Conservation (phyloP, 2,113 vertebrate genomes). For the Corythornis vintsioides region DNA sequence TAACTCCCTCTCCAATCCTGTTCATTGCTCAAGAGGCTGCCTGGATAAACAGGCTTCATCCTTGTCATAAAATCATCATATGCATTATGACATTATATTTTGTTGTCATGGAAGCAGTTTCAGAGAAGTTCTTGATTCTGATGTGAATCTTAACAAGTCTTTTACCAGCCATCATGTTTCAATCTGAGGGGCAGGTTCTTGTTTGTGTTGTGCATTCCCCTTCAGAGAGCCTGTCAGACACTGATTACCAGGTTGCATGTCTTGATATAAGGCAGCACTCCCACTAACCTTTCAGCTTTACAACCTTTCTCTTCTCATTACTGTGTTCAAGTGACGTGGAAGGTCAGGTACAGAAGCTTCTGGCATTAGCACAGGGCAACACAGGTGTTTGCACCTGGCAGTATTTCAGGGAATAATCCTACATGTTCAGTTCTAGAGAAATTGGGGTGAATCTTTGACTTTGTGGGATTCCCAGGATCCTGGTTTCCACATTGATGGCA, state of each 20-base stretch:
- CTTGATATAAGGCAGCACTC: background rate
- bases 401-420: background rate
- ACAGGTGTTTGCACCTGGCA: background rate
- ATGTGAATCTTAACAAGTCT: slow-evolving; percentile 54
- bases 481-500: background rate
- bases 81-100: slow-evolving; percentile 38
- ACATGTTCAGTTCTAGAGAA: background rate
- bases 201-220: background rate
- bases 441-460: background rate
- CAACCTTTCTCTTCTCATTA: background rate
- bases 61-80: slow-evolving; percentile 7
- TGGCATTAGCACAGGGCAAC: background rate
- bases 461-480: background rate
- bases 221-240: slow-evolving; percentile 31
- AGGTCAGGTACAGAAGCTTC: background rate
- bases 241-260: background rate
- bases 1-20: background rate
- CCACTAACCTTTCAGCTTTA: background rate
- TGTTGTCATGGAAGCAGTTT: slow-evolving; percentile 58
- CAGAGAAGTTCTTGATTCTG: slow-evolving; percentile 43
- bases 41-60: slow-evolving; percentile 13
- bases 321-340: background rate
- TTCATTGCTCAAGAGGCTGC: background rate
- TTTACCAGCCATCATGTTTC: slow-evolving; percentile 33
- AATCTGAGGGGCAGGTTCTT: background rate